Conservation (phyloP, 2,888 invertebrate genomes). For the Meliscaeva auricollis region DNA sequence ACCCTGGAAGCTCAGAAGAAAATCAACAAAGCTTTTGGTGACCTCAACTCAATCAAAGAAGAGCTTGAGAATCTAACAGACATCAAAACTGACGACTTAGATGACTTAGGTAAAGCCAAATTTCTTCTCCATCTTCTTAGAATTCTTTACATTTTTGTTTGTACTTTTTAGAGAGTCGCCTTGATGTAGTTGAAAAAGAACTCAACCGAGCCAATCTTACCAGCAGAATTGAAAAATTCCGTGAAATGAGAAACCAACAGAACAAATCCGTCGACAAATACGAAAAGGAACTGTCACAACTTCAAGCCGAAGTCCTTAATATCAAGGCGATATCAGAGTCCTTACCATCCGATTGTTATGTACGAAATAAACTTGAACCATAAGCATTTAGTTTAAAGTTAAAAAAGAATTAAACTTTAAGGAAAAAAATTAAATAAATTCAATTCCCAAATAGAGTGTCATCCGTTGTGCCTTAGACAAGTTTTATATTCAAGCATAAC, state of each 20-base stretch:
- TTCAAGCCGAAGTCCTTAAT: conserved; percentile 92
- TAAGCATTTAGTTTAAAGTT: conserved; percentile 75
- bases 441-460: conserved; percentile 35
- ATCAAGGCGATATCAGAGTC: conserved; percentile 92
- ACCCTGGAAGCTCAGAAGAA: conserved; percentile 92
- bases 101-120: conserved; percentile 85
- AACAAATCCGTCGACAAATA: conserved; percentile 92
- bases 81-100: conserved; percentile 88
- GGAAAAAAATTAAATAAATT: neutral
- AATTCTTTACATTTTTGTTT: neutral
- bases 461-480: conserved; percentile 58
- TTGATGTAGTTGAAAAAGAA: conserved; percentile 89
- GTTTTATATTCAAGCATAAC: conserved; percentile 43
- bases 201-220: conserved; percentile 90
- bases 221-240: conserved; percentile 89
- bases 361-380: conserved; percentile 89
- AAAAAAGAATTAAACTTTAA: neutral
- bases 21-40: conserved; percentile 91
- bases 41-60: conserved; percentile 91
- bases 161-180: conserved; percentile 86
- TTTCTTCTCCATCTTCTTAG: neutral
- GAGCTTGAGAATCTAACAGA: conserved; percentile 91
- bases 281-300: conserved; percentile 89
- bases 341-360: conserved; percentile 93
- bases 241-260: conserved; percentile 89